phyloP scores from a whole-genome alignment of 2,113 vertebrate species.

The Oncorhynchus masou region DNA sequence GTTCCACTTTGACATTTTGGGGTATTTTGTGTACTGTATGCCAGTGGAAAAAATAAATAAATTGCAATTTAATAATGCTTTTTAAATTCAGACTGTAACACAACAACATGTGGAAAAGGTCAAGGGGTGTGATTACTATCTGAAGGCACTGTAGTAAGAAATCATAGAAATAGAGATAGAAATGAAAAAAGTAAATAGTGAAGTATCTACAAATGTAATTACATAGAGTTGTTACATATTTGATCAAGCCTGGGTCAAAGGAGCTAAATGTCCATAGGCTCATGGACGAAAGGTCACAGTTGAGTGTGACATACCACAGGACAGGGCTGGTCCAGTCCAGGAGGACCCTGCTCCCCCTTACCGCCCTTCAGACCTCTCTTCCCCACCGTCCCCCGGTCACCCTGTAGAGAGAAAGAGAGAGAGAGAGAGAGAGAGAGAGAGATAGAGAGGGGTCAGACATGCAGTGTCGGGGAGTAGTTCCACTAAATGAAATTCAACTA shows the following conservation, averaged over 20 bases:
- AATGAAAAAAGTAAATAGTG: conserved; percentile 2
- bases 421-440: not conserved
- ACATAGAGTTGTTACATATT: not conserved
- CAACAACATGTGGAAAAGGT: no score
- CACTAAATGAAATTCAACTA: no score
- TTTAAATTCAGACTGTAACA: no score
- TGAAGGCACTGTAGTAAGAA: not conserved
- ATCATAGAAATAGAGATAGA: not conserved
- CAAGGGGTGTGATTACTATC: no score
- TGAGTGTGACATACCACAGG: conserved; percentile 83
- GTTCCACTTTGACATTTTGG: no score
- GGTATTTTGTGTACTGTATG: no score
- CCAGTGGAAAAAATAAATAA: no score
- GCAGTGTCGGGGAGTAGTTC: no score
- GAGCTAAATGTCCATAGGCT: not conserved
- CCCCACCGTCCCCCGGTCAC: conserved; percentile 85
- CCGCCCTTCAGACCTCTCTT: conserved; percentile 92
- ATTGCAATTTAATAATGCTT: no score
- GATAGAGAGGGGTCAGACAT: not conserved
- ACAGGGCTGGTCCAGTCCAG: conserved; percentile 93
- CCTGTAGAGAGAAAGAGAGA: conserved; percentile 64
- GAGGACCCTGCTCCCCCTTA: conserved; percentile 94
- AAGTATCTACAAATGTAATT: not conserved
- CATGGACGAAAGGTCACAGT: not conserved
- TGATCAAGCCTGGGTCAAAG: not conserved